Conservation (phyloP, 1,140 invertebrate species). For the Saccostrea echinata region DNA sequence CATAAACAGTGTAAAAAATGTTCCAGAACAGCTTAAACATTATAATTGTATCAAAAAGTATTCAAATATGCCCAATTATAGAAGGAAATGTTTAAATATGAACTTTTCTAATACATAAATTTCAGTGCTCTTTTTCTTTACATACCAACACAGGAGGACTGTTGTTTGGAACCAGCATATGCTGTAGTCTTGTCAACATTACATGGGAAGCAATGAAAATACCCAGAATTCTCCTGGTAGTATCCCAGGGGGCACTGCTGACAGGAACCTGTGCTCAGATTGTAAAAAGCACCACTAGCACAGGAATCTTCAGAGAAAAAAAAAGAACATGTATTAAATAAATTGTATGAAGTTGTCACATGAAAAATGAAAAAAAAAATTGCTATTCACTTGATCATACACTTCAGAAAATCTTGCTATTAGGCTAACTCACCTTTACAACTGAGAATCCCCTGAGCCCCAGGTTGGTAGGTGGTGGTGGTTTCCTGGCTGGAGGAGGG, state of each 20-base stretch:
- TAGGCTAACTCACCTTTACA: slow-evolving; percentile 59
- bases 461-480: slow-evolving; percentile 61
- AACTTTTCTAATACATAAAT: too few species aligned
- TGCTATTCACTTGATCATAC: neutral
- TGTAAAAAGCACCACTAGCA: slow-evolving; percentile 59
- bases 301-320: slow-evolving; percentile 56
- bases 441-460: slow-evolving; percentile 41
- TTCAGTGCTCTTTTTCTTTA: neutral
- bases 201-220: slow-evolving; percentile 58
- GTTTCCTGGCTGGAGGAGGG: slow-evolving; percentile 82
- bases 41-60: too few species aligned
- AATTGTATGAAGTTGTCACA: neutral
- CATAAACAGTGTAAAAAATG: too few species aligned
- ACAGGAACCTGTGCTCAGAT: slow-evolving; percentile 50
- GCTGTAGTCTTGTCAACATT: slow-evolving; percentile 53
- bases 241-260: slow-evolving; percentile 57
- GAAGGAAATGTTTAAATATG: too few species aligned
- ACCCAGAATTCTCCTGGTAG: slow-evolving; percentile 54
- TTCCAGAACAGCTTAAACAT: too few species aligned
- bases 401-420: neutral
- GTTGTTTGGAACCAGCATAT: slow-evolving; percentile 40
- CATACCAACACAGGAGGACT: slow-evolving; percentile 54
- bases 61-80: too few species aligned
- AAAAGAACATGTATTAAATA: neutral
- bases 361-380: neutral